A percentile compares a stretch with the other conserved stretches of the same genome.
phyloP scores from a whole-genome alignment of 2,888 invertebrate genomes.

The Amorpha juglandis region DNA sequence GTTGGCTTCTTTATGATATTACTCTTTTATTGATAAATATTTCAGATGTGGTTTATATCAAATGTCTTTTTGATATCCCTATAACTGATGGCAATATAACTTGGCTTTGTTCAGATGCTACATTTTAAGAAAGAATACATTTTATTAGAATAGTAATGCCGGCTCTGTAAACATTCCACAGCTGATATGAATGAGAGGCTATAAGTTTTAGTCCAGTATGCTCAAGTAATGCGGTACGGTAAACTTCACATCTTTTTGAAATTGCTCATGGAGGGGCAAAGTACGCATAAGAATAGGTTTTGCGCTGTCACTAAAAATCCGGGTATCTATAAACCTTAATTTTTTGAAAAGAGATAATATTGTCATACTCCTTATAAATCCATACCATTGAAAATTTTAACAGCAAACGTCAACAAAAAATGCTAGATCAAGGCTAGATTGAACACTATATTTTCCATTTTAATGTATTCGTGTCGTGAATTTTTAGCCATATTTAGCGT shows the following conservation, averaged over 20 bases:
- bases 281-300: background rate
- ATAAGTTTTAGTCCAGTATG: too few species aligned
- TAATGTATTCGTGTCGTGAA: conserved; percentile 49
- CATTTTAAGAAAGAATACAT: background rate
- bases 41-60: background rate
- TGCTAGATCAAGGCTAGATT: conserved; percentile 62
- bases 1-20: background rate
- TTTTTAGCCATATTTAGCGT: conserved; percentile 37
- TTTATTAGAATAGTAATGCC: background rate
- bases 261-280: too few species aligned
- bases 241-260: too few species aligned
- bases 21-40: background rate
- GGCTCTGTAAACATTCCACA: too few species aligned
- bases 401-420: conserved; percentile 66
- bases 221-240: too few species aligned
- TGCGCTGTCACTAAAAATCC: too few species aligned
- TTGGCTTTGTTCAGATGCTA: background rate
- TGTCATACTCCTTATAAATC: too few species aligned
- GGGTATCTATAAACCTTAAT: too few species aligned
- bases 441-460: conserved; percentile 46
- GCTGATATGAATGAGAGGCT: too few species aligned
- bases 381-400: conserved; percentile 39
- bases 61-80: background rate
- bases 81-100: background rate
- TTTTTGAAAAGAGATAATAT: too few species aligned